Percentiles rank a stretch among this genome's conserved stretches.
Conservation (phyloP, 2,888 invertebrate genomes). For the Habrosyne pyritoides region DNA sequence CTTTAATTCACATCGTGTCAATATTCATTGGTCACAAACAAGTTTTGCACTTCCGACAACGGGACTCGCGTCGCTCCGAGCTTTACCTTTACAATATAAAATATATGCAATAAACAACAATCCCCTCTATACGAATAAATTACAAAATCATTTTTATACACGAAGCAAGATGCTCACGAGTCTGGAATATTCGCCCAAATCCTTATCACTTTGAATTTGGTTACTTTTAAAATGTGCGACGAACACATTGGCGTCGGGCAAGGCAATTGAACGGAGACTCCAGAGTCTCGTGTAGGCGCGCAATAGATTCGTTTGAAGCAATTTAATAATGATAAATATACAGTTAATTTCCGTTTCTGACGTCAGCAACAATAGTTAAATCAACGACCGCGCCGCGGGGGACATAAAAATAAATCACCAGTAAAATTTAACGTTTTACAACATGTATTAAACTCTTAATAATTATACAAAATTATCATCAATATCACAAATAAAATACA, state of each 20-base stretch:
- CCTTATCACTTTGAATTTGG: background rate
- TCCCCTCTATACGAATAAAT: constrained; percentile 60
- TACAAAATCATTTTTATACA: constrained; percentile 53
- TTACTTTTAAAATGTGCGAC: background rate
- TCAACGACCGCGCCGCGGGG: constrained; percentile 52
- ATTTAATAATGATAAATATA: constrained; percentile 4
- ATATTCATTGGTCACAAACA: constrained; percentile 78
- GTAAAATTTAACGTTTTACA: constrained; percentile 74
- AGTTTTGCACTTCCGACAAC: constrained; percentile 67
- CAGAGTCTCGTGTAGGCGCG: background rate
- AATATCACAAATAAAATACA: constrained; percentile 81
- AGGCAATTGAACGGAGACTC: background rate
- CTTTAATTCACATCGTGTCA: constrained; percentile 81
- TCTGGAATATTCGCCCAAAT: background rate
- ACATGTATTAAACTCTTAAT: constrained; percentile 77
- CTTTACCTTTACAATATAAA: constrained; percentile 67
- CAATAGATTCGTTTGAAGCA: background rate
- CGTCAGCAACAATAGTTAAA: constrained; percentile 35
- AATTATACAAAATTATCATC: constrained; percentile 77
- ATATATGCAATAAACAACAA: constrained; percentile 79
- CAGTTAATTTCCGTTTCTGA: constrained; percentile 12
- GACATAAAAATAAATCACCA: constrained; percentile 63
- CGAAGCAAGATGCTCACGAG: constrained; percentile 27
- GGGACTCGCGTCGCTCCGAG: constrained; percentile 60
- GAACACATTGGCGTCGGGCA: background rate